Evolutionary conservation across 2,888 invertebrate genomes (phyloP), one percentile per base, ranked within the genome.

Genomic region (Frankliniella fusca): DNA sequence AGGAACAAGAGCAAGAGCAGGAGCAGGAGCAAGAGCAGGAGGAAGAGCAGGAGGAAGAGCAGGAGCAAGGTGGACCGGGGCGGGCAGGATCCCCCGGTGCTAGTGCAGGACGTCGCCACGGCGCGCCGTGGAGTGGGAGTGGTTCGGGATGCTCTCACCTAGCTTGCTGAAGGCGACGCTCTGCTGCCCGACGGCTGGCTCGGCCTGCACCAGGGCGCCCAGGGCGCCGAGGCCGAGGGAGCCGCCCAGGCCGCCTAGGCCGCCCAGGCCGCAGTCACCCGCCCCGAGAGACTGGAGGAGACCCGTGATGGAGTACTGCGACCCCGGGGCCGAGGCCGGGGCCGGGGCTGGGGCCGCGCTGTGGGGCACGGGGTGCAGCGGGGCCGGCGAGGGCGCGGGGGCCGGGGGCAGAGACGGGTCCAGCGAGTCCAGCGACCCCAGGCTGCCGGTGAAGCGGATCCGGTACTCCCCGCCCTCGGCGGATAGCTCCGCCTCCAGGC

Each of bases 271-370:
- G 70, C 70, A 76, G 70, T 76, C 70, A 10, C 70, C 70, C 23
- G 70, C 70, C 0, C 70, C 70, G 23, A 76, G 70, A 10, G 70
- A 76, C 23, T 76, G 70, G 27, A 76, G 70, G 23, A 76, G 70
- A 11, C 70, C 70, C 23, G 70, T 76, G 70, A 76, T 76, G 70
- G 70, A 76, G 70, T 76, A 76, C 27, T 76, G 70, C 70, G 54
- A 15, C 54, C 54, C 54, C 54, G 54, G 15, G 10, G 54, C 54
- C 54, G 20, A 38, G 38, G 5, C 38, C 2, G 18, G 15, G 54
- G 54, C 50, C 50, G 50, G 50, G 50, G 10, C 50, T 18, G 54
- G 54, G 54, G 18, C 54, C 54, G 54, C 54, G 61, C 61, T 15
- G 61, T n/a, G 61, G 54, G 61, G 61, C 61, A 18, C 61, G 61